These are phyloP conservation scores for Baryphthengus martii DNA, from an alignment of 2,113 vertebrate species.

Conservation along the genomic window DNA sequence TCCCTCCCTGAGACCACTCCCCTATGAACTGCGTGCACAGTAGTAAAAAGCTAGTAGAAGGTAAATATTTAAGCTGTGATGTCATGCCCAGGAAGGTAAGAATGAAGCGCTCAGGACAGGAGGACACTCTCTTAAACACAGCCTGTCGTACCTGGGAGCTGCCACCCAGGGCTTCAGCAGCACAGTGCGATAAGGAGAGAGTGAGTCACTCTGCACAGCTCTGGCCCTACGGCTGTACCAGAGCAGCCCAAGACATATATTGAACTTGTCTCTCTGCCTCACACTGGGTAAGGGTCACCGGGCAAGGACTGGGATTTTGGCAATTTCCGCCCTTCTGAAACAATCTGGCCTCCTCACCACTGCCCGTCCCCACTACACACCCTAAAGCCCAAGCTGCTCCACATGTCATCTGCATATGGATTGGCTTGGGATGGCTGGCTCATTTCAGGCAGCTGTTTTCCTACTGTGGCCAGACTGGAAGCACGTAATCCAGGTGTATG, in stretches of 20 bases:
- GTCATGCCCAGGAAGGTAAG: neutral
- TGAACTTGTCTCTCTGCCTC: neutral
- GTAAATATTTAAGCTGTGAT: conserved; percentile 55
- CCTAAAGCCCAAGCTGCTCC: neutral
- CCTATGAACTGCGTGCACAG: neutral
- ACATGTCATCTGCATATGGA: neutral
- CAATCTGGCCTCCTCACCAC: fast-evolving
- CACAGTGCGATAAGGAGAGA: neutral
- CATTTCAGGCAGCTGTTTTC: neutral
- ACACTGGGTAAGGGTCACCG: neutral
- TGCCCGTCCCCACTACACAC: neutral
- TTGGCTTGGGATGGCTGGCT: neutral
- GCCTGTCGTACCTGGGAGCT: neutral
- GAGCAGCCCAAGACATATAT: neutral
- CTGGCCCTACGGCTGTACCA: neutral
- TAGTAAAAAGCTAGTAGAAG: neutral
- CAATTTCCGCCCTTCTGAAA: neutral
- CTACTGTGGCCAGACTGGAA: neutral
- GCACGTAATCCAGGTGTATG: neutral
- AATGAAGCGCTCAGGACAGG: neutral
- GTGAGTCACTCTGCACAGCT: neutral
- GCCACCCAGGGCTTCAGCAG: neutral
- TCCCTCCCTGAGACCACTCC: neutral
- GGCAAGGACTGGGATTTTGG: neutral
- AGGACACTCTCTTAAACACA: neutral